A percentile compares a stretch with the other conserved stretches of the same genome.
phyloP scores from a whole-genome alignment of 2,797 vertebrate genomes.

The Aeoliscus strigatus region DNA sequence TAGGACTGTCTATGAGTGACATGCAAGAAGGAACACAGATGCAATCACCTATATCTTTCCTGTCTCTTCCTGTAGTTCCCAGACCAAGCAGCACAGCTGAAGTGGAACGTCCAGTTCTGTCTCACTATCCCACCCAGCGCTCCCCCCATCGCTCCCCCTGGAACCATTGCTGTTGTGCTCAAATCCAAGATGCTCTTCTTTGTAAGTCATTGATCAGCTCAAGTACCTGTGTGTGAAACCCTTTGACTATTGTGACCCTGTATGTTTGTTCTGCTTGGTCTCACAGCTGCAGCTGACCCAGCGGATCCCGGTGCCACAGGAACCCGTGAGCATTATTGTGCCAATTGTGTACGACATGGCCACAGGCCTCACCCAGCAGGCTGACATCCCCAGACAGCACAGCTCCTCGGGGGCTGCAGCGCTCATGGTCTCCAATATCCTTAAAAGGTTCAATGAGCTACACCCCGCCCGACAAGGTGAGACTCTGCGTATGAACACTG shows the following conservation, averaged over 20 bases:
- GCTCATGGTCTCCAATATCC: conserved; percentile 96
- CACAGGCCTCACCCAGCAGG: conserved; percentile 95
- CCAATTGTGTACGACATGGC: conserved; percentile 99
- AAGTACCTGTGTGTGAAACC: not conserved
- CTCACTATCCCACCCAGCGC: conserved; percentile 98
- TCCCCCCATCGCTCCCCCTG: conserved; percentile 95
- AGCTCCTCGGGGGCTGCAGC: conserved; percentile 96
- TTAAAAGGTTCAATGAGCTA: conserved; percentile 97
- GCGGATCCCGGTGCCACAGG: conserved; percentile 88
- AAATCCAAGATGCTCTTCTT: conserved; percentile 99
- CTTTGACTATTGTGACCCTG: not conserved
- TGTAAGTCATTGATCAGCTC: conserved; percentile 80
- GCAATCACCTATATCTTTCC: no score
- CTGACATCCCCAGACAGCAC: conserved; percentile 97
- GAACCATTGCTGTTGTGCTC: conserved; percentile 96
- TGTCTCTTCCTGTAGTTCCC: conserved; percentile 81
- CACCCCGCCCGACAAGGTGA: conserved; percentile 94
- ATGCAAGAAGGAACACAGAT: no score
- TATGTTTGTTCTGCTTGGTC: conserved; percentile 14
- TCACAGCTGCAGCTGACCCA: conserved; percentile 94
- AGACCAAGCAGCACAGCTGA: conserved; percentile 92
- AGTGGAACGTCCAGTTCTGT: conserved; percentile 99
- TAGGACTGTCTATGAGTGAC: no score
- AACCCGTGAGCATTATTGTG: conserved; percentile 95
- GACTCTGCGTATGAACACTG: conserved; percentile 7